Base-by-base conservation (phyloP, 2,888 invertebrate species). In the Caenorhabditis panamensis region DNA sequence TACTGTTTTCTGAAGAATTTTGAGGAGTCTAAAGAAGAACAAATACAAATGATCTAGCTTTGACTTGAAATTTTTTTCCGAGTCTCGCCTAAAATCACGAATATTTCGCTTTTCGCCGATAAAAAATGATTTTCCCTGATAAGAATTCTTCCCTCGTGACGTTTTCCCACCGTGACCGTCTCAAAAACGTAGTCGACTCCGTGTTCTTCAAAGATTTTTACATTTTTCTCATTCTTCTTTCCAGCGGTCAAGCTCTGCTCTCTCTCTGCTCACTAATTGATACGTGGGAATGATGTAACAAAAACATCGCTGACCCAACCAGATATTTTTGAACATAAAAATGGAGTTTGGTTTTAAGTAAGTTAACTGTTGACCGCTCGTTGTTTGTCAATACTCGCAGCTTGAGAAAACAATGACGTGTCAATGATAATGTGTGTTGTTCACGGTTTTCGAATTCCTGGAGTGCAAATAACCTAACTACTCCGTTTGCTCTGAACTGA, bases 311-410 rank as follows among this genome's bases (percentile, higher is more conserved):
- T 11, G 8, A 22, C 3, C 11, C 51, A 13, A 51, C 13, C 22
- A 51, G 41, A 47, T 18, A 1, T 47, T 18, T 5, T 47, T 47
- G 20, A n/a, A 13, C 26, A 49, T 49, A 53, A 51, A 37, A 51
- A 61, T 53, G 53, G 59, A 69, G 22, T 69, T 47, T 61, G 28
- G 61, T 26, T 20, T 53, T 8, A 61, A 51, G 69, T 69, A 51
- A 69, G 69, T 69, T 37, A 51, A 69, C 24, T 1, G 44, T 16
- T 67, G 11, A 16, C 1, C 0, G 2, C 4, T 59, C 51, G 18
- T 68, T 59, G 36, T 51, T 61, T 61, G 53, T 13, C n/a, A 20
- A n/a, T 18, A 36, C 22, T 28, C n/a, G 20, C 11, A 62, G 37
- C 31, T 31, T 41, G 5, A 11, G 11, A 41, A 41, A 41, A 41